phyloP scores from a whole-genome alignment of 30 jellyfish, hydroid and myxozoan genomes.

The Pelagia noctiluca region DNA sequence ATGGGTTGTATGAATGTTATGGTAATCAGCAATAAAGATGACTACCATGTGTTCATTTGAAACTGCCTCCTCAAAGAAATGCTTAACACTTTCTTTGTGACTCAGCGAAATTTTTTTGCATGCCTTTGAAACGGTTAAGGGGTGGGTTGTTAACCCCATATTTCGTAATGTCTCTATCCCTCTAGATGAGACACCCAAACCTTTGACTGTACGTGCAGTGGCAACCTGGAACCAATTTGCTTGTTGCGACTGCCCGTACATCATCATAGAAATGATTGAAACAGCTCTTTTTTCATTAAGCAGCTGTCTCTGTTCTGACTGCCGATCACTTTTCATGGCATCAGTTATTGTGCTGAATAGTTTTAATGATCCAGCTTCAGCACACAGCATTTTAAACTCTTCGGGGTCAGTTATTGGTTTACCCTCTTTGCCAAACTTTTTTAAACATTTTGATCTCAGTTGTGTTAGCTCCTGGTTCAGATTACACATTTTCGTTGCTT shows the following conservation, averaged over 20 bases:
- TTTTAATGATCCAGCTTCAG: constrained; percentile 42
- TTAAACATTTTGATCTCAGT: constrained; percentile 2
- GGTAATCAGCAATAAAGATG: constrained; percentile 26
- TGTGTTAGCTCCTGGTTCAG: background rate
- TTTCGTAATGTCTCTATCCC: constrained; percentile 13
- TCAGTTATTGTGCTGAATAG: constrained; percentile 19
- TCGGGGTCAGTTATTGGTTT: constrained; percentile 37
- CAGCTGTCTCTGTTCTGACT: constrained; percentile 13
- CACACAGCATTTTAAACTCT: constrained; percentile 9
- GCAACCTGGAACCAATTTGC: constrained; percentile 35
- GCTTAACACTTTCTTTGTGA: constrained; percentile 11
- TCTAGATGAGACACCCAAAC: constrained; percentile 14
- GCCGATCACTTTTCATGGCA: constrained; percentile 24
- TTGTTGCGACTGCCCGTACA: constrained; percentile 41
- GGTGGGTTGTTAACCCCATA: constrained; percentile 17
- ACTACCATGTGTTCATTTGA: constrained; percentile 19
- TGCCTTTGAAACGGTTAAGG: background rate
- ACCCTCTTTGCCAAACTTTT: constrained; percentile 16
- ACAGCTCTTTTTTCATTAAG: constrained; percentile 34
- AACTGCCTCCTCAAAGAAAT: constrained; percentile 12
- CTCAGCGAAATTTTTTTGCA: background rate
- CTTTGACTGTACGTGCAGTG: too few species aligned
- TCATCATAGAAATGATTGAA: constrained; percentile 9
- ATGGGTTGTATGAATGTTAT: constrained; percentile 19
- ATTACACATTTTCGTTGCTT: background rate